Evolutionary conservation across 2,888 invertebrate genomes (phyloP), one percentile per base, ranked within the genome.

Genomic region (Hemicrepidius hirtus): DNA sequence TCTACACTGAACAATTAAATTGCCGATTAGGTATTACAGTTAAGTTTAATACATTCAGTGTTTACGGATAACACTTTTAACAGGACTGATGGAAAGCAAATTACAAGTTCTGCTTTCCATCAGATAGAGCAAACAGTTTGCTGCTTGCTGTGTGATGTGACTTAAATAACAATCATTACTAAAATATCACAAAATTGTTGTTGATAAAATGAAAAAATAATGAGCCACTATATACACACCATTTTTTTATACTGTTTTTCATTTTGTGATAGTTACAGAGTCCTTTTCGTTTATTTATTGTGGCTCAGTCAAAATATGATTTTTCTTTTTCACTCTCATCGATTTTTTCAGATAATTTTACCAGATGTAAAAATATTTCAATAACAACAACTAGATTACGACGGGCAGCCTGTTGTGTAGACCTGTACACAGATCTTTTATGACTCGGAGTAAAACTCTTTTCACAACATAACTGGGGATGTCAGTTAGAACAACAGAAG

Each of bases 161-260:
- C 87, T 88, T 87, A 88, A 87, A 87, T 87, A 88, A 88, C 87
- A 87, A 87, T 86, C 87, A 87, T 87, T 87, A 87, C 87, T 88
- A 88, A 88, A 88, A 88, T 88, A 88, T 88, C 88, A 88, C 88
- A 88, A 88, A 88, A 88, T 87, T 87, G 86, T 87, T 86, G 86
- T 86, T 86, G 86, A 87, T 87, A 86, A 87, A 87, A 87, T 87
- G 85, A 87, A 86, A 87, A 87, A 86, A 86, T 85, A 87, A 86
- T 86, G 86, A 87, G 86, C 87, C 87, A 86, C 86, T 83, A 84
- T 84, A 80, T 83, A 84, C 85, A 84, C 84, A 84, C 81, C 82
- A 81, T 79, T 80, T 78, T n/a, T 75, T 76, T 76, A 79, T 75
- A 80, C 77, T 78, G 79, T 81, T 69, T 70, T 74, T 72, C 55